A percentile compares a stretch with the other conserved stretches of the same genome.
phyloP scores from a whole-genome alignment of 2,888 invertebrate genomes.

The Andrena bicolor region DNA sequence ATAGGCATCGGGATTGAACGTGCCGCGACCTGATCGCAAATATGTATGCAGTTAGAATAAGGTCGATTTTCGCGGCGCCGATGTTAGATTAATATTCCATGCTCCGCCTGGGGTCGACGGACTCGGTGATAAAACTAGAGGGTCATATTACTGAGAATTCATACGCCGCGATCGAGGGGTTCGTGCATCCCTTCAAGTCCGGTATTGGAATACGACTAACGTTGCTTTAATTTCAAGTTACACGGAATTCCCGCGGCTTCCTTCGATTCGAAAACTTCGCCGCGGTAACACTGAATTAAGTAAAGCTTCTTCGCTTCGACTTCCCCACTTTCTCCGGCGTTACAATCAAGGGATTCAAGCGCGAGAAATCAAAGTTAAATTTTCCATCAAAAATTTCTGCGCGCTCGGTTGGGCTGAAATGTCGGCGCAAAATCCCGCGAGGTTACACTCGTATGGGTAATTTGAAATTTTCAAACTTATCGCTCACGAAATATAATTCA shows the following conservation, averaged over 20 bases:
- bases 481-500: background rate
- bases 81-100: slow-evolving; percentile 70
- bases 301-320: background rate
- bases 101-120: slow-evolving; percentile 56
- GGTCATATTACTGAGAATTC: slow-evolving; percentile 46
- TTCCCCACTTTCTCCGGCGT: background rate
- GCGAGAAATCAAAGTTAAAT: background rate
- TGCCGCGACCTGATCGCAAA: slow-evolving; percentile 1
- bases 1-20: background rate
- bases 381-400: slow-evolving; percentile 10
- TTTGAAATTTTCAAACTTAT: background rate
- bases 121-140: slow-evolving; percentile 54
- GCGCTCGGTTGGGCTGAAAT: background rate
- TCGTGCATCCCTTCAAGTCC: slow-evolving; percentile 14
- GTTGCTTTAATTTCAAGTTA: slow-evolving; percentile 20
- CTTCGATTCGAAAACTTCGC: background rate
- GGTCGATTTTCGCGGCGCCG: slow-evolving; percentile 68
- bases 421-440: background rate
- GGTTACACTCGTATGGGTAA: background rate
- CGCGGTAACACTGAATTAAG: background rate
- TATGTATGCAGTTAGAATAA: slow-evolving; percentile 29
- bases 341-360: slow-evolving; percentile 1
- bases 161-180: slow-evolving; percentile 36
- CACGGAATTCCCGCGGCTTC: slow-evolving; percentile 16
- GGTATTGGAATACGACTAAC: slow-evolving; percentile 6